These are phyloP conservation scores for Circaetus cinerascens DNA, from an alignment of 2,113 vertebrate genomes.

Conservation along the genomic window DNA sequence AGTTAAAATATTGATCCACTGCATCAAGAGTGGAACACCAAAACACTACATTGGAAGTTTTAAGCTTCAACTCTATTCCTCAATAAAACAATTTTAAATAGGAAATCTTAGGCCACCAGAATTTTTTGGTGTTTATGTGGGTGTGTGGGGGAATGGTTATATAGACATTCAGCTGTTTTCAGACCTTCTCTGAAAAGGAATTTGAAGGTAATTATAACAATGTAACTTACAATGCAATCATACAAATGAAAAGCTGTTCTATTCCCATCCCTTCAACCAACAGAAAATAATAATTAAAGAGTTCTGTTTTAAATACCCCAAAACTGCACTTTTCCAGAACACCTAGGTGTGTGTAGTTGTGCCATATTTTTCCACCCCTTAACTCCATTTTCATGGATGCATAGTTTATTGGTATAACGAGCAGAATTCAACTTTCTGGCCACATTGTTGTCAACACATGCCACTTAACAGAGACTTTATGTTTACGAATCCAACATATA, in stretches of 20 bases:
- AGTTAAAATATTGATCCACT: neutral
- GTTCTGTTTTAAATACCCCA: neutral
- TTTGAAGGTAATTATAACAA: neutral
- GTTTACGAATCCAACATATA: neutral
- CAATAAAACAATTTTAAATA: neutral
- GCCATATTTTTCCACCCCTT: neutral
- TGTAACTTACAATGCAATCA: neutral
- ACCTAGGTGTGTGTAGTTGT: neutral
- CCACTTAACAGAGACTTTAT: neutral
- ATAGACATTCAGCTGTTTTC: neutral
- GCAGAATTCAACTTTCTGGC: neutral
- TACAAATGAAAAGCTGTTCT: neutral
- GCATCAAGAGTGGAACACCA: neutral
- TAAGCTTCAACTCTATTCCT: neutral
- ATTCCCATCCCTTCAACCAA: neutral
- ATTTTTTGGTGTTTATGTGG: neutral
- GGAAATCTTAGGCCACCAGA: neutral
- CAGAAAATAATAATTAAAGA: neutral
- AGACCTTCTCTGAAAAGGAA: neutral
- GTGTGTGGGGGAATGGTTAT: accelerated
- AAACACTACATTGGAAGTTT: neutral
- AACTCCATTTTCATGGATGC: neutral
- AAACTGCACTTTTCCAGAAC: neutral
- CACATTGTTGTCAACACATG: neutral
- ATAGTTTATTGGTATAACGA: neutral